These are phyloP conservation scores for Triplophysa tibetana DNA, from an alignment of 2,113 vertebrate genomes.

Conservation along the genomic window DNA sequence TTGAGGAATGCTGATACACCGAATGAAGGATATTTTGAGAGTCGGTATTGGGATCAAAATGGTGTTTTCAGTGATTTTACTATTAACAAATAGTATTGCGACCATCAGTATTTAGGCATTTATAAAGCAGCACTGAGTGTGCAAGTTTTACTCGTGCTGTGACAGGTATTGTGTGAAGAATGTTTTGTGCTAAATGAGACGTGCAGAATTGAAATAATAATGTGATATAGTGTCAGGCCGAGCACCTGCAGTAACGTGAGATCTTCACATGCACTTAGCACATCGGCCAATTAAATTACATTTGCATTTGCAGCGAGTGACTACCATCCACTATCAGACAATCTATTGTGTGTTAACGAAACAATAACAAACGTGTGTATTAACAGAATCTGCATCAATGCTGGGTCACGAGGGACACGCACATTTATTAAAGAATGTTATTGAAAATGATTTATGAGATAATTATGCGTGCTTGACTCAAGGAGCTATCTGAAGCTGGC, in stretches of 20 bases:
- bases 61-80: too few species aligned
- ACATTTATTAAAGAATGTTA: too few species aligned
- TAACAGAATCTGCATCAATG: neutral
- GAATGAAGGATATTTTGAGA: neutral
- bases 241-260: conserved; percentile 62
- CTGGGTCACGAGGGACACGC: neutral
- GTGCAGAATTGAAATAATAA: conserved; percentile 64
- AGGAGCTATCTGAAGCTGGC: too few species aligned
- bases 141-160: conserved; percentile 19
- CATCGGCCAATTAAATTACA: conserved; percentile 63
- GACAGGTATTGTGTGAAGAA: conserved; percentile 22
- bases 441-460: too few species aligned
- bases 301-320: conserved; percentile 58
- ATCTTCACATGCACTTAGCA: conserved; percentile 57
- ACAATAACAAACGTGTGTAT: neutral
- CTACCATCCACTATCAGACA: conserved; percentile 41
- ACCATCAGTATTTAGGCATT: too few species aligned
- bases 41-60: too few species aligned
- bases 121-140: neutral
- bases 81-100: too few species aligned
- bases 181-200: conserved; percentile 59
- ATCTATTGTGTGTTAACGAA: conserved; percentile 9
- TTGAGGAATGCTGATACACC: neutral
- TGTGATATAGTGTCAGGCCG: conserved; percentile 57
- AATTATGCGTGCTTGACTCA: too few species aligned